Base-by-base conservation (phyloP, 1,140 invertebrate species). In the Tyrophagus putrescentiae region DNA sequence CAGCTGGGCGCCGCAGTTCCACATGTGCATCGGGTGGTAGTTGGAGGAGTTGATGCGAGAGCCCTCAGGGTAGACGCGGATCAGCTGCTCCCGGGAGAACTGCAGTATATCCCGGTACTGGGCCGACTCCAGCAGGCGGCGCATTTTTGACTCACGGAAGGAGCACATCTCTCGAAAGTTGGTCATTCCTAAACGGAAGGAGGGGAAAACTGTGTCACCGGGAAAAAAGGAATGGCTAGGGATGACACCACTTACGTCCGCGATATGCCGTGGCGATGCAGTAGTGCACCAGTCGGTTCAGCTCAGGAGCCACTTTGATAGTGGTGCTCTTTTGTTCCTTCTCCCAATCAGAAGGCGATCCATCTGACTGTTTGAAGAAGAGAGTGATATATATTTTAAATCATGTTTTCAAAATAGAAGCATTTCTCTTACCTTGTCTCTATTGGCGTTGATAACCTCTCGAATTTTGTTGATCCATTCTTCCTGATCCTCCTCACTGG, bases 1-100 rank as follows among this genome's bases (percentile, higher is more conserved):
- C 90, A 98, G 92, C 72, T 98, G 93, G 48, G 84, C 87, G 0
- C 92, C 94, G 39, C 81, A 80, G 70, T 93, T 95, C 94, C 94
- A 98, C 72, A 96, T 83, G 1, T 85, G 82, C 28, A 93, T 76
- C 0, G 94, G 93, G 76, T 91, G 92, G 70, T 95, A 95, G 76
- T 98, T 98, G 0, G 90, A 94, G 0, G 92, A 97, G 70, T 98
- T 92, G 42, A 97, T 82, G 54, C 94, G 77, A 69, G 91, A 85
- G 0, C 87, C 85, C 66, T 76, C 93, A 82, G 3, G 91, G 58
- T 93, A 94, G 5, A 95, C 85, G 44, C 91, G 77, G 67, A 87
- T 93, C 56, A 98, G 83, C 73, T 95, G 91, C 18, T 81, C 61
- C 5, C 65, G 60, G 63, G 76, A 73, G 64, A 75, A 75, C 68